Percentiles rank a stretch among this genome's conserved stretches.
These are phyloP conservation scores for Elaphurus davidianus DNA, from an alignment of 2,113 vertebrate species.

Conservation along the genomic window DNA sequence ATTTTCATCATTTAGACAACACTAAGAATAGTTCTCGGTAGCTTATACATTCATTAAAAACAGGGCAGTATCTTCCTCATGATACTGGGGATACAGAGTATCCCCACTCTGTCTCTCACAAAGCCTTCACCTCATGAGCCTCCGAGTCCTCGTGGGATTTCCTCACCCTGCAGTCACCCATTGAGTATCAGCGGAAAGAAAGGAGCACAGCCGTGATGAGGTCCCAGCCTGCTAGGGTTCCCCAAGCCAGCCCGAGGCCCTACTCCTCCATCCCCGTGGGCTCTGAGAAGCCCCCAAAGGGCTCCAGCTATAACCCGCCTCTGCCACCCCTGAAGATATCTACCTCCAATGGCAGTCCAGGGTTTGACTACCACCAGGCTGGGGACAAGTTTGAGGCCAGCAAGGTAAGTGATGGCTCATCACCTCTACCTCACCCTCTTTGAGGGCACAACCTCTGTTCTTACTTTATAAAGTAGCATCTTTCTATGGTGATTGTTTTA, in stretches of 20 bases:
- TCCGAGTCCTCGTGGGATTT: not conserved
- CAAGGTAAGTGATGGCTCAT: slow-evolving; percentile 81
- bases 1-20: not conserved
- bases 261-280: slow-evolving; percentile 88
- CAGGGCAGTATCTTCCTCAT: not conserved
- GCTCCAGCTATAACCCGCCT: slow-evolving; percentile 85
- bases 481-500: not conserved
- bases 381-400: slow-evolving; percentile 88
- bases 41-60: not conserved
- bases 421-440: not conserved
- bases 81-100: not conserved
- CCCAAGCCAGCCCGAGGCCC: slow-evolving; percentile 88
- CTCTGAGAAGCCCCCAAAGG: slow-evolving; percentile 87
- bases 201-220: slow-evolving; percentile 87
- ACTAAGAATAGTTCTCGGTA: not conserved
- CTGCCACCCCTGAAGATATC: slow-evolving; percentile 90
- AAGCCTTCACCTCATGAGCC: not conserved
- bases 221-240: slow-evolving; percentile 82
- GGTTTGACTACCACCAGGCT: slow-evolving; percentile 88
- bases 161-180: slow-evolving; percentile 95
- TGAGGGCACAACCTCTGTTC: not conserved
- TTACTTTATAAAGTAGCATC: not conserved
- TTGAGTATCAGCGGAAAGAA: slow-evolving; percentile 95
- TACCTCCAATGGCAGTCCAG: slow-evolving; percentile 94
- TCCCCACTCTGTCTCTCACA: not conserved